phyloP scores from a whole-genome alignment of 2,888 invertebrate genomes.

The Acanthoscelides obtectus region DNA sequence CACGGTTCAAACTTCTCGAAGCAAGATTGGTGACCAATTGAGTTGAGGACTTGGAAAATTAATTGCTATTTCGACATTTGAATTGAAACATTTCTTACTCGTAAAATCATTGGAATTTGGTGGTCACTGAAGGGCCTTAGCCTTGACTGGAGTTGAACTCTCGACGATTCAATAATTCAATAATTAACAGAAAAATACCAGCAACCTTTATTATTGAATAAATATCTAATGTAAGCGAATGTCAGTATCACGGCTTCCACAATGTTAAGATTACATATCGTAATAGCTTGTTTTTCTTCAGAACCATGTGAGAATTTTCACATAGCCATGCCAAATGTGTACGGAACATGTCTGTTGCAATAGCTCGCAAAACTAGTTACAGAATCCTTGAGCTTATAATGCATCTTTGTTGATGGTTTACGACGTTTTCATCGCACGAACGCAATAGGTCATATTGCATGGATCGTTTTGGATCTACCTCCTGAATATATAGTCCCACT shows the following conservation, averaged over 20 bases:
- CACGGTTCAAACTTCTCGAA: no score
- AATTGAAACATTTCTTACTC: no score
- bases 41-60: no score
- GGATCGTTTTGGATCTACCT: neutral
- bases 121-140: neutral
- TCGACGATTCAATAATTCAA: neutral
- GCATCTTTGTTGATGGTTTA: neutral
- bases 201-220: neutral
- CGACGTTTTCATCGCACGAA: neutral
- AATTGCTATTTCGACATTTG: no score
- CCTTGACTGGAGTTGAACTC: neutral
- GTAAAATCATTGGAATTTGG: no score
- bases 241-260: neutral
- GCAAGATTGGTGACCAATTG: no score
- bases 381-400: neutral
- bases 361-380: neutral
- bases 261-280: neutral
- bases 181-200: neutral
- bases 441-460: neutral
- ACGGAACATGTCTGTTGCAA: neutral
- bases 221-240: neutral
- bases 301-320: neutral
- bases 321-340: neutral
- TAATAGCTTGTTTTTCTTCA: neutral
- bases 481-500: no score